Percentiles rank a stretch among this genome's conserved stretches.
These are phyloP conservation scores for Prinia subflava DNA, from an alignment of 2,113 vertebrate genomes.

Conservation along the genomic window DNA sequence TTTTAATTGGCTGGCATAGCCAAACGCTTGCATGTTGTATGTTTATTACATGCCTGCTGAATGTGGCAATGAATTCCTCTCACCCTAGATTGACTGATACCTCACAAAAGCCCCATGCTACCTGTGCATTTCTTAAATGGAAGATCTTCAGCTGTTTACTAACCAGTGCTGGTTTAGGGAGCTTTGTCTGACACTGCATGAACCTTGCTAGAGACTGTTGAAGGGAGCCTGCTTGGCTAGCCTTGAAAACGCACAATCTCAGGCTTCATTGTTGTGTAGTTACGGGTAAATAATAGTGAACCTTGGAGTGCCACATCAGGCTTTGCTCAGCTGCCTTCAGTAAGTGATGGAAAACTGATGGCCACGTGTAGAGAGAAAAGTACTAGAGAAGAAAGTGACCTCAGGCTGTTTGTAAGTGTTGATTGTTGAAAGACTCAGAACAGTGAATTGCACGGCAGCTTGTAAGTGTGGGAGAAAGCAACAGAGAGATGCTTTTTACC, in stretches of 20 bases:
- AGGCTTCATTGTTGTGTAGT: not conserved
- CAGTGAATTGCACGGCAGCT: not conserved
- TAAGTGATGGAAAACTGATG: not conserved
- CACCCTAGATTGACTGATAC: not conserved
- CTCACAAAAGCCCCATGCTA: not conserved
- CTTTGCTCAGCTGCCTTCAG: not conserved
- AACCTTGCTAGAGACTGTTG: not conserved
- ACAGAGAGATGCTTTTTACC: not conserved
- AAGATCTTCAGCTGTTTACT: not conserved
- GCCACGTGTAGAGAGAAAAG: not conserved
- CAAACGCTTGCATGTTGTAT: not conserved
- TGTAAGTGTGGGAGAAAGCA: not conserved
- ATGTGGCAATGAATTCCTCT: not conserved
- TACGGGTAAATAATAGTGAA: not conserved
- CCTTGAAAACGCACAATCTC: not conserved
- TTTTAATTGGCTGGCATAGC: not conserved
- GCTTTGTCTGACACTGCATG: accelerated
- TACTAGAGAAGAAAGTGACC: not conserved
- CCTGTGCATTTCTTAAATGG: not conserved
- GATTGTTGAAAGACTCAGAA: not conserved
- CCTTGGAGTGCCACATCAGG: not conserved
- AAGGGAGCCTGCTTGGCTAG: not conserved
- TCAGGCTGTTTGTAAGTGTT: not conserved
- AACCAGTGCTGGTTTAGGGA: not conserved
- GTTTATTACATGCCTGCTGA: not conserved